A percentile compares a stretch with the other conserved stretches of the same genome.
Conservation (phyloP, 1,140 invertebrate genomes). For the Agrypnia vestita region DNA sequence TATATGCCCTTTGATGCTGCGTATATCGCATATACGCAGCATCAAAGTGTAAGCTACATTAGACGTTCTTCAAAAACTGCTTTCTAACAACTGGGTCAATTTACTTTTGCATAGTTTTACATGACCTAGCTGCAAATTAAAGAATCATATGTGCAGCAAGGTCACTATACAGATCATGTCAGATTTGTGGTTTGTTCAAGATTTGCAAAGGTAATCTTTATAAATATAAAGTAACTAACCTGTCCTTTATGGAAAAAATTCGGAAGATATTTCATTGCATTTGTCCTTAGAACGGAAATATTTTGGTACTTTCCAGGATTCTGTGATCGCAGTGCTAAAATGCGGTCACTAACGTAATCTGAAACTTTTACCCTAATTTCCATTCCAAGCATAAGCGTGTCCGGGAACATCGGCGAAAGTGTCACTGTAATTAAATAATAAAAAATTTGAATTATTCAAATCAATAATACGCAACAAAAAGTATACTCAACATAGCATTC, state of each 20-base stretch:
- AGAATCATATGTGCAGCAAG: too few relatives aligned
- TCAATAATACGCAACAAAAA: neutral
- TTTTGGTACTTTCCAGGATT: slow-evolving; percentile 90
- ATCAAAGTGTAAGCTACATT: too few relatives aligned
- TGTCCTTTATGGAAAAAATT: slow-evolving; percentile 97
- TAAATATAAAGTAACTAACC: slow-evolving; percentile 76
- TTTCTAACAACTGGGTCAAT: too few relatives aligned
- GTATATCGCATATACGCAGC: too few relatives aligned
- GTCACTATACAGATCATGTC: too few relatives aligned
- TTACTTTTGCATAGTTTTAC: too few relatives aligned
- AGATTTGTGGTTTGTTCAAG: too few relatives aligned
- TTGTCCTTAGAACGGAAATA: slow-evolving; percentile 95
- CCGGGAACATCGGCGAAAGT: slow-evolving; percentile 92
- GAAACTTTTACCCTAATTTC: slow-evolving; percentile 99
- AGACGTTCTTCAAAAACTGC: too few relatives aligned
- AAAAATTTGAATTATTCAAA: neutral
- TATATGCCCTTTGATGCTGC: too few relatives aligned
- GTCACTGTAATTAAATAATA: slow-evolving; percentile 76
- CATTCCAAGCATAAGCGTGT: slow-evolving; percentile 93
- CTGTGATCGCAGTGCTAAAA: slow-evolving; percentile 87
- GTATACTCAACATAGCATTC: too few relatives aligned
- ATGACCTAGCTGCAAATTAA: too few relatives aligned
- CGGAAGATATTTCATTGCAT: slow-evolving; percentile 99
- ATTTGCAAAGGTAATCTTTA: too few relatives aligned
- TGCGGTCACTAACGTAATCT: slow-evolving; percentile 97